Percentiles rank a stretch among this genome's conserved stretches.
These are phyloP conservation scores for Agrotis segetum DNA, from an alignment of 2,888 invertebrate genomes.

Conservation along the genomic window DNA sequence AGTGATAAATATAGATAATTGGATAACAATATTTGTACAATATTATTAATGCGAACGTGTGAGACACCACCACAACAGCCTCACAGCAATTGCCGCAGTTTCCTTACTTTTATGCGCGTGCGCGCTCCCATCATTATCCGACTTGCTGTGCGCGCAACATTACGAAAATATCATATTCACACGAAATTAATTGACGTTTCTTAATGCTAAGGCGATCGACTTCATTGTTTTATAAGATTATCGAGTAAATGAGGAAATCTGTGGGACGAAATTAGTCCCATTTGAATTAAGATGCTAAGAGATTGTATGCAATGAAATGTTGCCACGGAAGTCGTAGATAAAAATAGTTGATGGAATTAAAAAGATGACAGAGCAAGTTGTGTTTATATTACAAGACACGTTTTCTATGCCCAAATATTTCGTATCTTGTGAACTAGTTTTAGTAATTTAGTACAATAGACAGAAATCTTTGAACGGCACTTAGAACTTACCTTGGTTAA, in stretches of 20 bases:
- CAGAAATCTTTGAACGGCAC: neutral
- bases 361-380: slow-evolving; percentile 17
- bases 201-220: slow-evolving; percentile 55
- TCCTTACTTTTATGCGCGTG: slow-evolving; percentile 50
- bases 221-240: slow-evolving; percentile 64
- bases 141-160: slow-evolving; percentile 52
- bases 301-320: slow-evolving; percentile 41
- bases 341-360: slow-evolving; percentile 19
- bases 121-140: slow-evolving; percentile 63
- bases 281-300: slow-evolving; percentile 43
- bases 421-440: neutral
- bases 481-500: neutral
- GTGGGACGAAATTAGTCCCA: slow-evolving; percentile 47
- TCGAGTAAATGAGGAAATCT: slow-evolving; percentile 54
- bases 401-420: neutral
- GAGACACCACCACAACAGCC: slow-evolving; percentile 42
- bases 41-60: slow-evolving; percentile 40
- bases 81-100: slow-evolving; percentile 48
- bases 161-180: slow-evolving; percentile 68
- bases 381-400: slow-evolving; percentile 10
- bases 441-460: neutral
- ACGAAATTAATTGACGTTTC: slow-evolving; percentile 68
- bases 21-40: slow-evolving; percentile 20
- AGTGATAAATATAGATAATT: neutral
- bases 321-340: slow-evolving; percentile 52